Conservation (phyloP, 2,113 vertebrate species). For the Mormyrus iriodes region DNA sequence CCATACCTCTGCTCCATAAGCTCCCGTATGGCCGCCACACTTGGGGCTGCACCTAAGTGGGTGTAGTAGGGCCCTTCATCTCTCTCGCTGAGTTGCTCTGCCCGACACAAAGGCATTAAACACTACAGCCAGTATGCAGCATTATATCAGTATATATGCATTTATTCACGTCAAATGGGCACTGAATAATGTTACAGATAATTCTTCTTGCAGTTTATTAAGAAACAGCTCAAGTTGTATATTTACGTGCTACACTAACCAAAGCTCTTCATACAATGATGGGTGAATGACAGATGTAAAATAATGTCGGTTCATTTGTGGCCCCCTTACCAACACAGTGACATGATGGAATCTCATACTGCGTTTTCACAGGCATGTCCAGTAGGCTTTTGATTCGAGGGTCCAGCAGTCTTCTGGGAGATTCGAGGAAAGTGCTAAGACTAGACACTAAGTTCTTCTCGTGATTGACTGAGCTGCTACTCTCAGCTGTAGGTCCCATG, state of each 20-base stretch:
- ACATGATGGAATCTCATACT: constrained; percentile 93
- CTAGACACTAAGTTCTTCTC: constrained; percentile 78
- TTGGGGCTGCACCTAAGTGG: constrained; percentile 91
- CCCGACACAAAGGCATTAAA: constrained; percentile 14
- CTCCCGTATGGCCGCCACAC: constrained; percentile 83
- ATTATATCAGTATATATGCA: background rate
- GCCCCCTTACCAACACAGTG: constrained; percentile 85
- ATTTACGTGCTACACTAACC: background rate
- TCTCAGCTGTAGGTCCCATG: constrained; percentile 38
- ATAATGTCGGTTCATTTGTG: background rate
- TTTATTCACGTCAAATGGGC: background rate
- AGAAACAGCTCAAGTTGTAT: background rate
- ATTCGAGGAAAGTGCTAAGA: constrained; percentile 83
- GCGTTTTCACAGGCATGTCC: constrained; percentile 89
- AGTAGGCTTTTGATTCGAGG: constrained; percentile 88
- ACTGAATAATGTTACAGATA: background rate
- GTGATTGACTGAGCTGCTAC: constrained; percentile 66
- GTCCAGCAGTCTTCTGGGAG: constrained; percentile 85
- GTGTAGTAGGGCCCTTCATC: constrained; percentile 99
- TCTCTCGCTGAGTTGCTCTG: constrained; percentile 97
- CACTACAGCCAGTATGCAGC: background rate
- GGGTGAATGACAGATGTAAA: background rate
- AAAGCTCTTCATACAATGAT: background rate
- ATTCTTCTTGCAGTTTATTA: background rate
- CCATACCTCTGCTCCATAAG: constrained; percentile 90